phyloP scores from a whole-genome alignment of 2,797 vertebrate genomes.

The Anguilla anguilla region DNA sequence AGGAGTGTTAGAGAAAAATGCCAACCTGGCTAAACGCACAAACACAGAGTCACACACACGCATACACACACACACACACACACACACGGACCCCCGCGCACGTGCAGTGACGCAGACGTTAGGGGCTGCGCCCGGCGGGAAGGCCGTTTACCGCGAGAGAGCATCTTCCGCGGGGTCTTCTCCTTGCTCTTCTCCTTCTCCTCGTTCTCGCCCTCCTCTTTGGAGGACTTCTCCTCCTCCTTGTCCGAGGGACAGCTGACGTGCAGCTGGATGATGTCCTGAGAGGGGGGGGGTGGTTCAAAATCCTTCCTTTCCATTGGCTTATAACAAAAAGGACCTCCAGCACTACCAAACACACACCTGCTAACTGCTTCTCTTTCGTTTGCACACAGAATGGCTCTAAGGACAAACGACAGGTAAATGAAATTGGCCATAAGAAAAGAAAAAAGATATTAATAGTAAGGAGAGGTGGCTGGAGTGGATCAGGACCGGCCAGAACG shows the following conservation, averaged over 20 bases:
- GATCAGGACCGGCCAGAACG: background rate
- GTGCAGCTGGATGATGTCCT: constrained; percentile 97
- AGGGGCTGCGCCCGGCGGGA: background rate
- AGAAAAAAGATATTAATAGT: too few relatives aligned
- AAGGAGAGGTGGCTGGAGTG: background rate
- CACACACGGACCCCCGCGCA: too few relatives aligned
- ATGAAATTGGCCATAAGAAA: too few relatives aligned
- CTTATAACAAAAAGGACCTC: background rate
- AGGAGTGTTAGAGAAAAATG: background rate
- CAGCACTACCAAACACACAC: background rate
- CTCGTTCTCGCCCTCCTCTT: constrained; percentile 93
- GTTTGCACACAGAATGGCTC: too few relatives aligned
- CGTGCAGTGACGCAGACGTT: too few relatives aligned
- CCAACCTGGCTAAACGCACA: background rate
- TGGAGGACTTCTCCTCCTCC: constrained; percentile 92
- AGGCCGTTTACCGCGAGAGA: constrained; percentile 85
- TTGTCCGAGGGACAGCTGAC: constrained; percentile 98
- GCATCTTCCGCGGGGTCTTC: constrained; percentile 90
- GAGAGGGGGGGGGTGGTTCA: background rate
- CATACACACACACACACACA: too few relatives aligned
- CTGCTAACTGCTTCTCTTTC: background rate
- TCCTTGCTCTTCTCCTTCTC: constrained; percentile 95
- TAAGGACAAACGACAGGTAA: too few relatives aligned
- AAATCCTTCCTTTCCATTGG: background rate
- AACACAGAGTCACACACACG: background rate